Evolutionary conservation across 2,888 invertebrate genomes (phyloP).

Genomic region (Oligia strigilis): DNA sequence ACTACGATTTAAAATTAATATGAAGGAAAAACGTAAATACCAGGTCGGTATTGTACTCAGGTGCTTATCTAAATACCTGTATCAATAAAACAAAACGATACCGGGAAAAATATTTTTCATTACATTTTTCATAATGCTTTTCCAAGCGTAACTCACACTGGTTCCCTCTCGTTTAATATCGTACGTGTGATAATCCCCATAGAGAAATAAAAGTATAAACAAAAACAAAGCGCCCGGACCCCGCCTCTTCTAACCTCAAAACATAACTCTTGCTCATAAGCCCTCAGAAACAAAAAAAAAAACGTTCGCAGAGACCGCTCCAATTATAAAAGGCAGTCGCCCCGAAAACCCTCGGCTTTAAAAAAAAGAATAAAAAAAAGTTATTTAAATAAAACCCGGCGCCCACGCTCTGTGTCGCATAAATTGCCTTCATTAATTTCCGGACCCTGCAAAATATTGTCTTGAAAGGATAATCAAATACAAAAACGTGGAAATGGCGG

Average conservation of each 20-base stretch:
- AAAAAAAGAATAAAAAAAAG: conserved; percentile 81
- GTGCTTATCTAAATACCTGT: background rate
- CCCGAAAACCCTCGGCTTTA: conserved; percentile 82
- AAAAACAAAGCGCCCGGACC: conserved; percentile 62
- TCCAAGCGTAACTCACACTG: conserved; percentile 49
- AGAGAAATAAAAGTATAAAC: conserved; percentile 67
- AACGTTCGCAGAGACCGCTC: conserved; percentile 78
- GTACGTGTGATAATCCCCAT: conserved; percentile 63
- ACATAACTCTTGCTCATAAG: conserved; percentile 84
- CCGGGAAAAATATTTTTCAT: conserved; percentile 35
- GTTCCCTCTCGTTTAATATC: conserved; percentile 54
- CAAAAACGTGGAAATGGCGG: conserved; percentile 90
- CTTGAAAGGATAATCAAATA: conserved; percentile 91
- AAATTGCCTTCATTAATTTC: conserved; percentile 91
- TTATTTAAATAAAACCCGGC: conserved; percentile 89
- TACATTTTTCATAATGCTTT: conserved; percentile 50
- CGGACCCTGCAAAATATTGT: conserved; percentile 90
- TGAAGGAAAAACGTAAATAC: background rate
- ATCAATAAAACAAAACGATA: conserved; percentile 40
- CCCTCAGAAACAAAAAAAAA: conserved; percentile 77
- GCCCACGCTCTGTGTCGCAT: conserved; percentile 87
- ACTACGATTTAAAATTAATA: background rate
- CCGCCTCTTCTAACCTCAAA: conserved; percentile 82
- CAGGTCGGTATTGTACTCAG: background rate
- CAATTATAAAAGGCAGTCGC: conserved; percentile 88